These are phyloP conservation scores for Malurus cyaneus DNA, from an alignment of 2,113 vertebrate species.

Conservation along the genomic window DNA sequence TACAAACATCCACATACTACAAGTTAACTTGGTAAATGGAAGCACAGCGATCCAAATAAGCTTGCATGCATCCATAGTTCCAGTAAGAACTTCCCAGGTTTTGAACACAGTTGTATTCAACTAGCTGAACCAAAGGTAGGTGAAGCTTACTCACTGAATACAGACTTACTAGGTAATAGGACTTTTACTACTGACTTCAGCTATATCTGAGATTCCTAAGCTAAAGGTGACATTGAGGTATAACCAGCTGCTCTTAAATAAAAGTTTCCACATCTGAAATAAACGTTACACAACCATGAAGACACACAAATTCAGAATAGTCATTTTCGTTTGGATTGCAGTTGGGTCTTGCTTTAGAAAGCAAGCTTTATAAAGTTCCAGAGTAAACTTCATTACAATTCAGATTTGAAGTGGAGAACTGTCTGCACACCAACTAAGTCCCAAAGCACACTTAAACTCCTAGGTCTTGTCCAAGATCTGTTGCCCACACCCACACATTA, in stretches of 20 bases:
- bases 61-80: neutral
- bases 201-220: neutral
- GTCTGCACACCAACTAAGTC: neutral
- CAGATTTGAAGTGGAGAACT: neutral
- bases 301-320: neutral
- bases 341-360: neutral
- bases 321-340: neutral
- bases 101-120: neutral
- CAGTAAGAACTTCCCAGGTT: neutral
- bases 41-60: neutral
- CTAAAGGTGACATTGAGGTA: neutral
- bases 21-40: neutral
- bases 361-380: neutral
- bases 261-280: conserved; percentile 5
- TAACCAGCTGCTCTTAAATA: neutral
- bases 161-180: neutral
- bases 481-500: neutral
- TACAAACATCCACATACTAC: neutral
- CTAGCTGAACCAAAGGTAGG: neutral
- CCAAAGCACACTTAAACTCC: neutral
- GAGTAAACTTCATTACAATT: conserved; percentile 26
- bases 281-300: neutral
- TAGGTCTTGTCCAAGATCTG: neutral
- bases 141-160: neutral
- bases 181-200: neutral